Conservation (phyloP, 2,797 vertebrate genomes). For the Mormyrus proboscirostris region DNA sequence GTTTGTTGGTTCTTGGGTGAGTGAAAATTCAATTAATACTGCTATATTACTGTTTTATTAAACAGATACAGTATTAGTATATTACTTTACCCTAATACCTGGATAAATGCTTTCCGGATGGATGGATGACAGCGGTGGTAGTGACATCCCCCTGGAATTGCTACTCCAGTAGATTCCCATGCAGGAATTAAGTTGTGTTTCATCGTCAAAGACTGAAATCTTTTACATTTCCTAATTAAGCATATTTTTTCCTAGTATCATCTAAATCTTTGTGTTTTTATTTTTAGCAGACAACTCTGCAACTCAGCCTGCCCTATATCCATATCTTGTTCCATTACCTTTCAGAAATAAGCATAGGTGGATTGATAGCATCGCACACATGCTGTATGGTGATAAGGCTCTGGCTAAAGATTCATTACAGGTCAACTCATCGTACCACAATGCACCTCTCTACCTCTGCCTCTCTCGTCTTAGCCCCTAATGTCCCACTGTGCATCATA, state of each 20-base stretch:
- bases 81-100: not conserved
- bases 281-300: constrained; percentile 22
- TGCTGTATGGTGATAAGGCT: constrained; percentile 50
- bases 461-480: constrained; percentile 17
- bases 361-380: constrained; percentile 45
- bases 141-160: not conserved
- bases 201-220: not conserved
- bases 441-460: constrained; percentile 23
- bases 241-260: constrained; percentile 26
- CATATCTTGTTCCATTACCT: constrained; percentile 41
- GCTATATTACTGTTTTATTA: not conserved
- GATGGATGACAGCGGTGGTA: not conserved
- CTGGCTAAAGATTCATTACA: constrained; percentile 43
- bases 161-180: not conserved
- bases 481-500: constrained; percentile 39
- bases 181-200: not conserved
- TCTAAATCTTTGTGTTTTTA: constrained; percentile 19
- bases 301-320: constrained; percentile 28
- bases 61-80: not conserved
- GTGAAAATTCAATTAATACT: not conserved
- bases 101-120: not conserved
- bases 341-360: constrained; percentile 39
- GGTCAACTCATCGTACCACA: constrained; percentile 28
- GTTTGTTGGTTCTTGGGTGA: not conserved
- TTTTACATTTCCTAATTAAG: constrained; percentile 29